Base-by-base conservation (phyloP, 2,888 invertebrate species). In the Troides helena region DNA sequence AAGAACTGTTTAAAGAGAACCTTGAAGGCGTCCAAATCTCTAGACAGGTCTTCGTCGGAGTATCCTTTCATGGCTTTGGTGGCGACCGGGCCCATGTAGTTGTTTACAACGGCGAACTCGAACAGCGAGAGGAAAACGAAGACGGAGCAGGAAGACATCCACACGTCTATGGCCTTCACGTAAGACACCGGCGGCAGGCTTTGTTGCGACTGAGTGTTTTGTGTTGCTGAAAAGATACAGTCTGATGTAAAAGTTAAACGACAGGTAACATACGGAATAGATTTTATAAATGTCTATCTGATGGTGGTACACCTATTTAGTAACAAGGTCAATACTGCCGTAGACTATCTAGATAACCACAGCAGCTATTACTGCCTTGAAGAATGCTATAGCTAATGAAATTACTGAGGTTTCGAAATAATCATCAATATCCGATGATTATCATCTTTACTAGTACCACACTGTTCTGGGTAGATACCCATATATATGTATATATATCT, bases 81-180 rank as follows among this genome's bases (percentile, higher is more conserved):
- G 17, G 97, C 97, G 0, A 97, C 95, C 0, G 97, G 97, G 0
- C 97, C 97, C 95, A 95, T 95, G 83, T 96, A 97, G 85, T 97
- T 97, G 83, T 98, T 98, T 60, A 98, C 97, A 3, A 98, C 95
- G 0, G 97, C 97, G 82, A 97, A 98, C 88, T 98, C 97, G 95
- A 98, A 97, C 46, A 97, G 93, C 0, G 97, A 97, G 67, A 97
- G 94, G 84, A 97, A 97, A n/a, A 98, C 97, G 86, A 97, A 98
- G 21, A 98, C 96, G 2, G 97, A 97, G 84, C 97, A 98, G 0
- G 97, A 97, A 0, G 97, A 97, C 97, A 97, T 98, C 97, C 97
- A 98, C 0, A 97, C 96, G 83, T 98, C 98, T 67, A 98, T 97
- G 0, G 98, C 98, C 88, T 98, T 98, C 0, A 98, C 97, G 85